These are phyloP conservation scores for Etia nguti DNA, from an alignment of 2,113 vertebrate genomes.

Conservation along the genomic window DNA sequence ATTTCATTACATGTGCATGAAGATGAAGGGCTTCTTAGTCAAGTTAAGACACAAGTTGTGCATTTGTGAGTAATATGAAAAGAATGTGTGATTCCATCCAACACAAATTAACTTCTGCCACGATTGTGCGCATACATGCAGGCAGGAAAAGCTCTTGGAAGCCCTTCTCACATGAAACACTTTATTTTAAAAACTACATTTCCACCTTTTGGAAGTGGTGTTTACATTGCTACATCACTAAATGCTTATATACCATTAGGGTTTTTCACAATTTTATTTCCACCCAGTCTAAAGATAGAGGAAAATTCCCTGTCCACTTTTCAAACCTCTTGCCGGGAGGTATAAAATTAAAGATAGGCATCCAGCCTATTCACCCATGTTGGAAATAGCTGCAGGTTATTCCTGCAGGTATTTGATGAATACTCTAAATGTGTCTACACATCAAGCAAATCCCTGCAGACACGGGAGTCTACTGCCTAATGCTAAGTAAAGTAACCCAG, in stretches of 20 bases:
- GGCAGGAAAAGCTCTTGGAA: not conserved
- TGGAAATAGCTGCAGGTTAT: slow-evolving; percentile 61
- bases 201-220: not conserved
- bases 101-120: not conserved
- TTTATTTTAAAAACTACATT: not conserved
- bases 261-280: not conserved
- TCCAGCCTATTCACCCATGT: slow-evolving; percentile 23
- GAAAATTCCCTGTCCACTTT: not conserved
- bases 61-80: slow-evolving; percentile 8
- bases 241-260: not conserved
- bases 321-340: not conserved
- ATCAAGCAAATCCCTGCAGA: not conserved
- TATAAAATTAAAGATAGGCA: slow-evolving; percentile 40
- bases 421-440: not conserved
- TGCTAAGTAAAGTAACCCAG: not conserved
- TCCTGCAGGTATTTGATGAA: slow-evolving; percentile 2
- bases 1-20: not conserved
- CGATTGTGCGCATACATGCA: not conserved
- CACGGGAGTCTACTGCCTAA: not conserved
- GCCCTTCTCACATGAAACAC: not conserved
- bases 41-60: not conserved
- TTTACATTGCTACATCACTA: not conserved
- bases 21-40: not conserved
- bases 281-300: not conserved
- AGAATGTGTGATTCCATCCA: slow-evolving; percentile 34